phyloP scores from a whole-genome alignment of 2,113 vertebrate genomes.

The Bostrychus sinensis region DNA sequence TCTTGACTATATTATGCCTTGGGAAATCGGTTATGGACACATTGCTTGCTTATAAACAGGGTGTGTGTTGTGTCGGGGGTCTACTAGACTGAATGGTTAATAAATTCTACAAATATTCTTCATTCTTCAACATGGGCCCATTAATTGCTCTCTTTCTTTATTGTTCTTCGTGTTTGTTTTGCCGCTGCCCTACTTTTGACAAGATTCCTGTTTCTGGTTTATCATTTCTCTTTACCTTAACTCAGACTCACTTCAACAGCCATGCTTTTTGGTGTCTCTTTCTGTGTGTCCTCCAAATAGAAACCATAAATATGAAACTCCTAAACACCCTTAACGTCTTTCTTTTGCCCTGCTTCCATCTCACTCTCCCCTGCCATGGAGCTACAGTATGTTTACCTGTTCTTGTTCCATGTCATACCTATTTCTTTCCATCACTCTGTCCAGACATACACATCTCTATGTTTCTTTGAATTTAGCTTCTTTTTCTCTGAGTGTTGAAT shows the following conservation, averaged over 20 bases:
- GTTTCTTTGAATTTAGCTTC: background rate
- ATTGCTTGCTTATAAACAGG: background rate
- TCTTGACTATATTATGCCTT: constrained; percentile 5
- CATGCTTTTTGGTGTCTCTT: constrained; percentile 35
- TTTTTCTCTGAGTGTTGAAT: constrained; percentile 34
- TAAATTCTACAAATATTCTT: constrained; percentile 14
- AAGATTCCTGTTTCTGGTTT: constrained; percentile 67
- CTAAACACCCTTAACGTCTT: background rate
- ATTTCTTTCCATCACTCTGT: constrained; percentile 12
- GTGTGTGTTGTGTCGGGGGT: background rate
- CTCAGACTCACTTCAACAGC: constrained; percentile 54
- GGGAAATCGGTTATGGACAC: background rate
- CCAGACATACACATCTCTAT: constrained; percentile 5
- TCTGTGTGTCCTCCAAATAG: constrained; percentile 48
- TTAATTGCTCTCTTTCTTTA: constrained; percentile 3
- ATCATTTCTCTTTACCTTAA: constrained; percentile 54
- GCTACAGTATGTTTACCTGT: constrained; percentile 9
- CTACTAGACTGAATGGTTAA: constrained; percentile 22
- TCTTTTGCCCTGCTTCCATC: constrained; percentile 13
- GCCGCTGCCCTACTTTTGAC: constrained; percentile 56
- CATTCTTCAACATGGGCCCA: background rate
- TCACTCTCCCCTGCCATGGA: constrained; percentile 34
- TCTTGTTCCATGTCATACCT: constrained; percentile 17
- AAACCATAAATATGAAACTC: constrained; percentile 62
- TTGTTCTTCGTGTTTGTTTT: too few relatives aligned